Evolutionary conservation across 2,888 invertebrate genomes (phyloP), one percentile per base, ranked within the genome.

Genomic region (Agonopterix heracliana): DNA sequence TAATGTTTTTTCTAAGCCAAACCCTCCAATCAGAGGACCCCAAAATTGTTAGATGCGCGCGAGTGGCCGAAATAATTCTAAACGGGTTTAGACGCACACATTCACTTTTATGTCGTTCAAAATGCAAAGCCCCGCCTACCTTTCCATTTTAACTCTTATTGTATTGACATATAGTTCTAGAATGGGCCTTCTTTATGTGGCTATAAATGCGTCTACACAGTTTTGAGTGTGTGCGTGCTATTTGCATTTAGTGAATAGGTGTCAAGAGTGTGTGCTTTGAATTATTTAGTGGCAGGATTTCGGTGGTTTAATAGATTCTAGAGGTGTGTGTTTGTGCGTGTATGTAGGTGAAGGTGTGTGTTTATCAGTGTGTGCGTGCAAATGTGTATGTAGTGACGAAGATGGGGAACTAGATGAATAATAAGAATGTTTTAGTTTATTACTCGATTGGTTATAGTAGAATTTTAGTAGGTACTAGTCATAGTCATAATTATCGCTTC

Each of bases 241-340:
- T 81, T 83, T 78, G 70, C 81, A 81, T 82, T 76, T 77, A 74
- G 63, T 80, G 76, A 81, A 81, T 81, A 78, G 67, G 75, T 74
- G 78, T 76, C 64, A 68, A 55, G 57, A 59, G 59, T 57, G 66
- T 54, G 66, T 63, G 65, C 42, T 53, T 49, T 66, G 79, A 76
- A 80, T 81, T 60, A 70, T 67, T 73, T 63, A 74, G 63, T 47
- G 50, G 55, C 54, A 54, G 55, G 61, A 67, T 72, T 77, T 77
- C 55, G 74, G 74, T 64, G 53, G 57, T 66, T 45, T 41, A 52
- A 41, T 44, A 26, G 41, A 36, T 36, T 9, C 36, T 36, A 10
- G 38, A 26, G 26, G 26, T 26, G 26, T 26, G 26, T 26, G 3
- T 26, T 26, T 26, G 26, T 26, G 26, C 7, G 26, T 26, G 7